Evolutionary conservation across 2,797 vertebrate genomes (phyloP).

Genomic region (Gymnothorax reevesii): DNA sequence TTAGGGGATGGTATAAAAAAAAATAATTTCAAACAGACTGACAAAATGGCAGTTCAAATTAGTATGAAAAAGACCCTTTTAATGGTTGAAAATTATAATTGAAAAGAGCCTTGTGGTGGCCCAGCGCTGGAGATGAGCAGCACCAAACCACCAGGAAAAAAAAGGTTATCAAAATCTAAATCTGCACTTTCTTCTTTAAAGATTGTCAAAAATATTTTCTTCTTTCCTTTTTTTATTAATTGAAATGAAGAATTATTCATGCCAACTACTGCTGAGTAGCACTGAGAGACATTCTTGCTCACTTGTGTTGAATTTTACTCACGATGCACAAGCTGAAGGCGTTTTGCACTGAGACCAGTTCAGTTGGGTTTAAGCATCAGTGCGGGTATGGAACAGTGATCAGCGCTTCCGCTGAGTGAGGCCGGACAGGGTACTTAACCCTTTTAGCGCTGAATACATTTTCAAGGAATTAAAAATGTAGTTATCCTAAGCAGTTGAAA

Average conservation of each 20-base stretch:
- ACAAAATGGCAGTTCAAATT: background rate
- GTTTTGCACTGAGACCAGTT: background rate
- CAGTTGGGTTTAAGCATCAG: background rate
- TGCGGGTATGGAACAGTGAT: background rate
- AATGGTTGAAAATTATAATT: background rate
- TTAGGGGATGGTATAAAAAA: background rate
- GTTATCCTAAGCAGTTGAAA: too few species aligned
- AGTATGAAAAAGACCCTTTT: background rate
- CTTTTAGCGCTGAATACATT: too few species aligned
- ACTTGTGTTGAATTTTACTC: background rate
- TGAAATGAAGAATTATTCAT: background rate
- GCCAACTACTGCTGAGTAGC: background rate
- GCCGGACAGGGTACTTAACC: conserved; percentile 8
- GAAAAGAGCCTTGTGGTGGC: too few species aligned
- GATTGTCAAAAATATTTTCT: background rate
- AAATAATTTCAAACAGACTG: background rate
- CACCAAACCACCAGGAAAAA: too few species aligned
- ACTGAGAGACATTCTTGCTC: background rate
- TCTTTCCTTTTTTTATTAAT: background rate
- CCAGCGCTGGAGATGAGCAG: background rate
- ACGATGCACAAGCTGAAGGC: background rate
- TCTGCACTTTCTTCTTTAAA: background rate
- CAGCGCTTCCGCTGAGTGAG: background rate
- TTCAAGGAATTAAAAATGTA: too few species aligned
- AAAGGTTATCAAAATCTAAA: background rate